Evolutionary conservation across 2,797 vertebrate genomes (phyloP), one percentile per base, ranked within the genome.

Genomic region (Hippopotamyrus pictus): DNA sequence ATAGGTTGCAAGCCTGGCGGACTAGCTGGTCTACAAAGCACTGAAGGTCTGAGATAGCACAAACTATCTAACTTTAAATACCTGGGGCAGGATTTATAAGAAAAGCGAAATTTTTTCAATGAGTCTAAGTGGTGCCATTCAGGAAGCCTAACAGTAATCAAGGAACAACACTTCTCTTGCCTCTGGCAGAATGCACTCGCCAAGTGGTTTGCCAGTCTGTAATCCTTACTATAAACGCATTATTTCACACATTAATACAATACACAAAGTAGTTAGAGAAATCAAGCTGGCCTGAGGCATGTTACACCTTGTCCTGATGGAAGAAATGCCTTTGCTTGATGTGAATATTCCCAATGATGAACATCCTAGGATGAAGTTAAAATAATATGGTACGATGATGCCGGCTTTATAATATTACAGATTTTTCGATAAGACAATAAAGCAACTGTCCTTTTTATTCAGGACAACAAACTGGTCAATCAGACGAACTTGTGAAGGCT

Each of bases 131-230:
- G 41, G 76, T 82, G 17, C 41, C 76, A 44, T 82, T 82, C 14
- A 82, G 37, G 76, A 82, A 41, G 76, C 5, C 69, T 73, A 17
- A 33, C 69, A 73, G 29, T 37, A 73, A 73, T 37, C 69, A 73
- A 73, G 69, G 69, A 41, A 73, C 69, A 73, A 73, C 69, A 73
- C 69, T 73, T 82, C 69, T 76, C 19, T 82, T 82, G 76, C 76
- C 76, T n/a, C 76, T 82, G 76, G 37, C 37, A 82, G 37, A 46
- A 46, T 82, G 76, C 19, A 1, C 76, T 46, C 41, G 7, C 19
- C 76, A 82, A 82, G 76, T 46, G 76, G 41, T 46, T 82, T 82
- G 76, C 41, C 76, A 82, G 37, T 82, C 76, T 3, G 73, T 41
- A 44, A 82, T 82, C 76, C 73, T 44, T 44, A 44, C 33, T 7